Evolutionary conservation across 1,140 invertebrate genomes (phyloP).

Genomic region (Brachionus rotundiformis): DNA sequence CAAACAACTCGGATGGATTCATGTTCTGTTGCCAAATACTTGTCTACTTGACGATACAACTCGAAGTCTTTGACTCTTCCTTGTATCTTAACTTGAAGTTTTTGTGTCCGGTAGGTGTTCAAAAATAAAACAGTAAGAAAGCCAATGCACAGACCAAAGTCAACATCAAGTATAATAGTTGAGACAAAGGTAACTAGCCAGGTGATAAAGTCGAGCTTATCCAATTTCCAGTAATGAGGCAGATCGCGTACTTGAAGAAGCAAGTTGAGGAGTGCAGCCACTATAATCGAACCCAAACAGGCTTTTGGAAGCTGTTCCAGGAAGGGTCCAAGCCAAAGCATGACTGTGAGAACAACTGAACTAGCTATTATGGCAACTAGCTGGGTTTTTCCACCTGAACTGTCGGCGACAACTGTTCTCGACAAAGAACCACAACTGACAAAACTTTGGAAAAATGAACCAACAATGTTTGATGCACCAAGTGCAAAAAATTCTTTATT

Average conservation of each 20-base stretch:
- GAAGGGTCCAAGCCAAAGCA: slow-evolving; percentile 32
- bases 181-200: slow-evolving; percentile 80
- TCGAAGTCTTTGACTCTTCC: slow-evolving; percentile 48
- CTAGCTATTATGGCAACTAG: slow-evolving; percentile 54
- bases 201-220: slow-evolving; percentile 63
- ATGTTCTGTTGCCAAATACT: neutral
- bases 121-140: slow-evolving; percentile 73
- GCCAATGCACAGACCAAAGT: slow-evolving; percentile 75
- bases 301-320: slow-evolving; percentile 50
- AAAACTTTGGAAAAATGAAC: slow-evolving; percentile 57
- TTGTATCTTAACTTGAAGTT: slow-evolving; percentile 55
- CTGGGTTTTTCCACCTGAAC: slow-evolving; percentile 57
- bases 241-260: slow-evolving; percentile 28
- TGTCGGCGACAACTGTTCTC: slow-evolving; percentile 56
- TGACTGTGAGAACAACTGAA: slow-evolving; percentile 52
- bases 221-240: slow-evolving; percentile 40
- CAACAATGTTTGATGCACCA: slow-evolving; percentile 55
- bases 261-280: neutral
- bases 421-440: slow-evolving; percentile 55
- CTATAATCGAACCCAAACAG: slow-evolving; percentile 44
- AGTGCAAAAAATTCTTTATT: slow-evolving; percentile 61
- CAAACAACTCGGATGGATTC: slow-evolving; percentile 12
- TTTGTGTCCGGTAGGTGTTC: slow-evolving; percentile 67
- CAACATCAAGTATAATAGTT: slow-evolving; percentile 81
- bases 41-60: neutral